Conservation (phyloP, 2,797 vertebrate species). For the Streptopelia turtur region DNA sequence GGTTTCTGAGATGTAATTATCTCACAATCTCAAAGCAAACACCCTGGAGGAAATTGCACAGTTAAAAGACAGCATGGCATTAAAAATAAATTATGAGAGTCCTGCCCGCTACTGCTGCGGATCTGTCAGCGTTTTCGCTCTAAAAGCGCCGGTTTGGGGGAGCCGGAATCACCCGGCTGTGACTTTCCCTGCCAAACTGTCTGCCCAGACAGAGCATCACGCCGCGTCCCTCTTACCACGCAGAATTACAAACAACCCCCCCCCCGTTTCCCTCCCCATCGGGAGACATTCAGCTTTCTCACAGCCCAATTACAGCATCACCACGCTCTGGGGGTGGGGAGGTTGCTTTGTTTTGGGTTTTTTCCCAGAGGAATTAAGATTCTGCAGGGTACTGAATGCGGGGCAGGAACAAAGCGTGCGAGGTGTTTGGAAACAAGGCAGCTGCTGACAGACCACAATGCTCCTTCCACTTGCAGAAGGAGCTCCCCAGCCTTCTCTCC, state of each 20-base stretch:
- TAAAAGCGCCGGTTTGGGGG: slow-evolving; percentile 33
- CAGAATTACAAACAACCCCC: not conserved
- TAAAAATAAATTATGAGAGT: slow-evolving; percentile 84
- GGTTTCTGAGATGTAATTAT: slow-evolving; percentile 86
- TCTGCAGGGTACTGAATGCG: slow-evolving; percentile 10
- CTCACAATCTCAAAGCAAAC: slow-evolving; percentile 85
- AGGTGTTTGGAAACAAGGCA: slow-evolving; percentile 63
- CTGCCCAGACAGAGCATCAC: not conserved
- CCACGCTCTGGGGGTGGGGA: not conserved
- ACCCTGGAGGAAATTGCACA: slow-evolving; percentile 83
- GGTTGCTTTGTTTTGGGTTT: not conserved
- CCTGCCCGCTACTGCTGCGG: slow-evolving; percentile 57
- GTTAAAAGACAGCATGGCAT: slow-evolving; percentile 80
- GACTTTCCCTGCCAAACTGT: slow-evolving; percentile 54
- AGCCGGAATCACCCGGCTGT: slow-evolving; percentile 36
- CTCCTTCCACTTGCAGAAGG: not conserved
- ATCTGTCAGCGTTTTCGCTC: slow-evolving; percentile 67
- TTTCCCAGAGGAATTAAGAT: slow-evolving; percentile 49
- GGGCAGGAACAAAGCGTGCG: not conserved
- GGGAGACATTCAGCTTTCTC: slow-evolving; percentile 5
- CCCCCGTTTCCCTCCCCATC: not conserved
- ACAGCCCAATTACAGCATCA: slow-evolving; percentile 1
- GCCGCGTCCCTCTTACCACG: not conserved
- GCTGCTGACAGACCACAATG: not conserved
- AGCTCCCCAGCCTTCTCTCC: not conserved